Percentiles rank a stretch among this genome's conserved stretches.
These are phyloP conservation scores for Microdon myrmicae DNA, from an alignment of 2,888 invertebrate species.

Conservation along the genomic window DNA sequence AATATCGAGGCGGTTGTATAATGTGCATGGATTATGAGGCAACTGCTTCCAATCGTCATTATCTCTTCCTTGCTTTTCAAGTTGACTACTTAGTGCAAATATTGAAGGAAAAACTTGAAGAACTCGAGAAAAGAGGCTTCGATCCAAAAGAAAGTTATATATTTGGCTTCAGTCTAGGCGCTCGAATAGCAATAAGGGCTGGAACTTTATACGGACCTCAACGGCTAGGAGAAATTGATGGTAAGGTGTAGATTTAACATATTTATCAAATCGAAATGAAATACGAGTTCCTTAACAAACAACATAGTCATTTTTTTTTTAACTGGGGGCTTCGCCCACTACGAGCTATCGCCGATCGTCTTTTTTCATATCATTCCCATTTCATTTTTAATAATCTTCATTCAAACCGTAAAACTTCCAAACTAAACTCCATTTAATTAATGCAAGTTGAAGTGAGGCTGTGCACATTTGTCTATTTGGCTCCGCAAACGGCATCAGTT, in stretches of 20 bases:
- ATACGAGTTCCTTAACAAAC: not conserved
- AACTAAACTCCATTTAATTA: too few species aligned
- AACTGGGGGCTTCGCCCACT: too few species aligned
- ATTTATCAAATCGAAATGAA: not conserved
- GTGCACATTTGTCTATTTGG: too few species aligned
- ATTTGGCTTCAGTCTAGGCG: conserved; percentile 56
- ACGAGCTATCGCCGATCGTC: too few species aligned
- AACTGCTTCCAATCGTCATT: conserved; percentile 49
- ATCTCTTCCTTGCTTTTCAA: conserved; percentile 48
- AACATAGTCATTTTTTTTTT: not conserved
- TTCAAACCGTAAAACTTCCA: too few species aligned
- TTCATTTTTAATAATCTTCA: too few species aligned
- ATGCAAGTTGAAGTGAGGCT: too few species aligned
- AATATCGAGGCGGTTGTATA: conserved; percentile 54
- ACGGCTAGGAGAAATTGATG: conserved; percentile 53
- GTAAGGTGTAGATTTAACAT: conserved; percentile 25
- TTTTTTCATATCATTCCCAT: too few species aligned
- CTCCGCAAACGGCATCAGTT: too few species aligned
- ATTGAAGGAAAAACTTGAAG: conserved; percentile 47
- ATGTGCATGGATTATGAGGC: conserved; percentile 56
- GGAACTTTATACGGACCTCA: conserved; percentile 51
- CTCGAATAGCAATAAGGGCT: conserved; percentile 53
- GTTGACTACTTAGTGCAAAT: conserved; percentile 41
- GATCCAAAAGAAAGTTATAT: conserved; percentile 53
- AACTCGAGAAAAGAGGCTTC: conserved; percentile 49